These are phyloP conservation scores for Rhinopomastus cyanomelas DNA, from an alignment of 2,113 vertebrate genomes.

Conservation along the genomic window DNA sequence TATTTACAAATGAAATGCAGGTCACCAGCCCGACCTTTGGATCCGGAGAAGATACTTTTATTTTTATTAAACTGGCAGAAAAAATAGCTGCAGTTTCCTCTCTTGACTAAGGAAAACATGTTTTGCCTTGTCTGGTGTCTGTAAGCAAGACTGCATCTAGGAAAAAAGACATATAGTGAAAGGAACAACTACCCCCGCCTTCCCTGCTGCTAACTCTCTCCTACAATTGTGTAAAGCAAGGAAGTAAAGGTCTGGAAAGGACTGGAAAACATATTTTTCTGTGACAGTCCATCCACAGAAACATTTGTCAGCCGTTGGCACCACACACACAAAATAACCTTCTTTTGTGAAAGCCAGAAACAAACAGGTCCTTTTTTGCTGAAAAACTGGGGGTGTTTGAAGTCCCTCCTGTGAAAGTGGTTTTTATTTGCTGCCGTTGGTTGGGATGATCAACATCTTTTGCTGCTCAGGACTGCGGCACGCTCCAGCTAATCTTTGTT, in stretches of 20 bases:
- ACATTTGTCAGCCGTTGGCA: conserved; percentile 62
- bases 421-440: neutral
- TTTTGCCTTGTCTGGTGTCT: conserved; percentile 57
- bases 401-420: neutral
- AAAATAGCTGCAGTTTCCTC: conserved; percentile 52
- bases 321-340: conserved; percentile 56
- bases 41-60: neutral
- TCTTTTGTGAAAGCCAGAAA: conserved; percentile 16
- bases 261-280: conserved; percentile 78
- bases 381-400: conserved; percentile 43
- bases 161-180: conserved; percentile 42
- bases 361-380: conserved; percentile 14
- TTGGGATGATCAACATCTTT: neutral
- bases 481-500: neutral
- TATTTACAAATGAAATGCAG: conserved; percentile 22
- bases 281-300: conserved; percentile 56
- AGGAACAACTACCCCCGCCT: conserved; percentile 52
- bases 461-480: neutral
- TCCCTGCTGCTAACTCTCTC: conserved; percentile 39
- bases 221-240: conserved; percentile 57
- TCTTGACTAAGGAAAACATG: conserved; percentile 60
- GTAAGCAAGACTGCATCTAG: conserved; percentile 43
- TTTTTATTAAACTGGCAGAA: neutral
- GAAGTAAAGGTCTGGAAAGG: conserved; percentile 61
- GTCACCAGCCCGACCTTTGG: neutral